phyloP scores from a whole-genome alignment of 2,797 vertebrate species.

The Coracias cyanogaster region DNA sequence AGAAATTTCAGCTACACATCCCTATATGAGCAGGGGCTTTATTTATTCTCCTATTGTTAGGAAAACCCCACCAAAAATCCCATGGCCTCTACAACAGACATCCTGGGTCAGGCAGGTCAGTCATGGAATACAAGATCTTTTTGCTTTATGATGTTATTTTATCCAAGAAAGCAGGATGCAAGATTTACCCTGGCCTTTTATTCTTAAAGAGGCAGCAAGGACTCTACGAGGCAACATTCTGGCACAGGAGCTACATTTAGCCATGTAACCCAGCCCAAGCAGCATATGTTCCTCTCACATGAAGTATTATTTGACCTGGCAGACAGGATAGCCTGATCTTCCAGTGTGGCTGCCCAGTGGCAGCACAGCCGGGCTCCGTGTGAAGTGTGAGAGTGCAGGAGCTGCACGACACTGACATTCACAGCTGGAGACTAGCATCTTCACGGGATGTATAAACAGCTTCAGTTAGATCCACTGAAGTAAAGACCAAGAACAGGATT shows the following conservation, averaged over 20 bases:
- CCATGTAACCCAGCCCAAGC: not conserved
- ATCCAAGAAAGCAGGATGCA: conserved; percentile 34
- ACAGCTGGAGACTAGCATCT: not conserved
- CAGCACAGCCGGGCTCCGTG: not conserved
- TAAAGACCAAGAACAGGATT: not conserved
- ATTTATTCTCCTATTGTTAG: conserved; percentile 28
- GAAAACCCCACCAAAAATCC: not conserved
- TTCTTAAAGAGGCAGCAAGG: not conserved
- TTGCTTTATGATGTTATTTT: not conserved
- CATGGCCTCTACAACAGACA: not conserved
- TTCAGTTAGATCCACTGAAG: not conserved
- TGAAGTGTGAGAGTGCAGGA: not conserved
- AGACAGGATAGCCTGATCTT: not conserved
- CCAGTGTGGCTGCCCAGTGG: not conserved
- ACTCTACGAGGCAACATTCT: not conserved
- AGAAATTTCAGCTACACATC: not conserved
- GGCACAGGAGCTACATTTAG: not conserved
- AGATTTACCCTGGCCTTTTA: not conserved
- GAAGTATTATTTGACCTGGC: not conserved
- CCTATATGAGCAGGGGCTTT: not conserved
- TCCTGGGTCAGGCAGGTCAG: conserved; percentile 61
- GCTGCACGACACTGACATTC: rapidly evolving
- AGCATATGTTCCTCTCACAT: rapidly evolving
- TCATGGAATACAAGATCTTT: not conserved
- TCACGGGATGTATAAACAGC: not conserved